Evolutionary conservation across 2,113 vertebrate species (phyloP).

Genomic region (Pseudois nayaur): DNA sequence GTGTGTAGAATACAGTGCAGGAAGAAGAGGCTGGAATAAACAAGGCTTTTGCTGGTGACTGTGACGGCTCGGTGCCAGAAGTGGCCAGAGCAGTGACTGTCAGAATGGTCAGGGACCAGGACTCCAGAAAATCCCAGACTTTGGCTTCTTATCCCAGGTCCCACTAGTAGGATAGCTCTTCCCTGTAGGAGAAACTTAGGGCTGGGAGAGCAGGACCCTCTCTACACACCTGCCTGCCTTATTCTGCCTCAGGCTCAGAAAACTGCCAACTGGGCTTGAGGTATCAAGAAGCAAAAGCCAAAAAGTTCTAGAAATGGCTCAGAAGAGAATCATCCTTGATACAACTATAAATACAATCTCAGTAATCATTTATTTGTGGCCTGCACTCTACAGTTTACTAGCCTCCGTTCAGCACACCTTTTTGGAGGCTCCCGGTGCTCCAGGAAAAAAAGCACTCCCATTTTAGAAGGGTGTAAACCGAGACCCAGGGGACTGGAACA

Average conservation of each 20-base stretch:
- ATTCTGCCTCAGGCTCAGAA: neutral
- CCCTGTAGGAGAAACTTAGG: neutral
- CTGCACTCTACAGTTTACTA: neutral
- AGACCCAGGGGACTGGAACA: neutral
- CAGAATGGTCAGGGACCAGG: neutral
- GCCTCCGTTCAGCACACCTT: neutral
- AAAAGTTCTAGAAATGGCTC: conserved; percentile 1
- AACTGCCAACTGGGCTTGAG: neutral
- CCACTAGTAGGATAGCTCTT: neutral
- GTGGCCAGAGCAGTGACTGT: neutral
- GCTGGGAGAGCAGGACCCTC: neutral
- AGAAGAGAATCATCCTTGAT: neutral
- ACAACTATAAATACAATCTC: neutral
- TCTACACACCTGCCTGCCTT: neutral
- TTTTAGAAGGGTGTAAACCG: neutral
- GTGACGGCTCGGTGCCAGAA: neutral
- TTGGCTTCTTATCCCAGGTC: neutral
- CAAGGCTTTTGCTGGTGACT: neutral
- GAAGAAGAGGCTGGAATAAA: neutral
- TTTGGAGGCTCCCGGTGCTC: neutral
- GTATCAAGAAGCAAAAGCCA: neutral
- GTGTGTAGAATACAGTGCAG: neutral
- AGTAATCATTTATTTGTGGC: neutral
- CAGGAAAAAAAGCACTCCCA: neutral
- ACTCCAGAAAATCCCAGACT: neutral